Conservation (phyloP, 1,140 invertebrate species). For the Solenopsis invicta region DNA sequence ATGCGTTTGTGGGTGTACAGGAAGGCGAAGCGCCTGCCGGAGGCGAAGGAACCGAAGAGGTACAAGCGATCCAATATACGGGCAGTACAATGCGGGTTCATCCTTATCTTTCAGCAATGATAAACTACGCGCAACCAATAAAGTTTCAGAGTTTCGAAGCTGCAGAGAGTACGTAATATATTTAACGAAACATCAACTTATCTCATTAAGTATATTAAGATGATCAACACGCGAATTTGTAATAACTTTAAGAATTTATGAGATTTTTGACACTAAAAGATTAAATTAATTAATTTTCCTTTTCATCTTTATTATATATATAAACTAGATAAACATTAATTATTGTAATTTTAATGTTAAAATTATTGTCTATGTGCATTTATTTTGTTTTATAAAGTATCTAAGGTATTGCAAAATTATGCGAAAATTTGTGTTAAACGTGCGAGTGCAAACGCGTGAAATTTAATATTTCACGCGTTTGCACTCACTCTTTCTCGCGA, state of each 20-base stretch:
- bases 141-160: constrained; percentile 99
- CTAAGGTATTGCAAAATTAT: background rate
- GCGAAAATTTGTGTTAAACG: background rate
- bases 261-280: background rate
- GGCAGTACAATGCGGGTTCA: constrained; percentile 99
- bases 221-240: background rate
- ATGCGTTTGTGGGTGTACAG: constrained; percentile 6
- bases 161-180: constrained; percentile 93
- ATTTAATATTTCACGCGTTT: constrained; percentile 18
- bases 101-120: constrained; percentile 99
- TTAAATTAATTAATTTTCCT: background rate
- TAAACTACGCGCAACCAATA: constrained; percentile 99
- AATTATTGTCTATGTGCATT: background rate
- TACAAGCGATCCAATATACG: constrained; percentile 93
- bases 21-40: constrained; percentile 82
- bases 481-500: background rate
- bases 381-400: background rate
- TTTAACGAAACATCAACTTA: constrained; percentile 21
- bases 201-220: background rate
- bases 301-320: no score
- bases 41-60: constrained; percentile 88
- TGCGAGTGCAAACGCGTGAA: background rate
- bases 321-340: background rate
- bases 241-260: background rate
- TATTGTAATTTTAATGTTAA: background rate